Percentiles rank a stretch among this genome's conserved stretches.
Conservation (phyloP, 2,797 vertebrate species). For the Platalea minor region DNA sequence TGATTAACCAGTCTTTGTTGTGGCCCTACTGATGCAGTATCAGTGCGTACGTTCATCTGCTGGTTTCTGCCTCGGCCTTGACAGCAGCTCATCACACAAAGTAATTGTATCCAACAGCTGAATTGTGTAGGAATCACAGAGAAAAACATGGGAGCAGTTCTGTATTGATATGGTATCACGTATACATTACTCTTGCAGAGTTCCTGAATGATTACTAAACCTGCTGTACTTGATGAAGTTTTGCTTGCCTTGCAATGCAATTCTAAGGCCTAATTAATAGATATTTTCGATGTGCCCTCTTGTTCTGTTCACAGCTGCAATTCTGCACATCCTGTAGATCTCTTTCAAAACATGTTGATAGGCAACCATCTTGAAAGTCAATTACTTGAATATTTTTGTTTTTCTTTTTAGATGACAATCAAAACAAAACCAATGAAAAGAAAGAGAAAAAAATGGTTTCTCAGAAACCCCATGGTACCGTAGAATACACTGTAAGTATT, state of each 20-base stretch:
- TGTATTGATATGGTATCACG: accelerated
- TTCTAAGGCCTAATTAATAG: neutral
- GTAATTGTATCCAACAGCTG: neutral
- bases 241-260: neutral
- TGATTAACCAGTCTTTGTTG: neutral
- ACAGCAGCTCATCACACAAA: neutral
- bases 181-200: neutral
- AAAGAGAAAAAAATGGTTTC: constrained; percentile 87
- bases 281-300: neutral
- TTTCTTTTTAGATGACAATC: constrained; percentile 78
- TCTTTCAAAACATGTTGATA: neutral
- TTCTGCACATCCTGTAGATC: neutral
- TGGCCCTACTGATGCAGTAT: accelerated
- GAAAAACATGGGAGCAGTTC: neutral
- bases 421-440: constrained; percentile 82
- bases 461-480: constrained; percentile 85
- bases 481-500: constrained; percentile 88
- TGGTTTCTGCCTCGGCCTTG: neutral
- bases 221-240: neutral
- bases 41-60: accelerated
- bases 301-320: neutral
- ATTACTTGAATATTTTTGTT: neutral
- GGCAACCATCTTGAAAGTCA: neutral
- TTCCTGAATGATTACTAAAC: neutral
- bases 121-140: neutral